These are phyloP conservation scores for Nibea albiflora DNA, from an alignment of 2,113 vertebrate genomes.

Conservation along the genomic window DNA sequence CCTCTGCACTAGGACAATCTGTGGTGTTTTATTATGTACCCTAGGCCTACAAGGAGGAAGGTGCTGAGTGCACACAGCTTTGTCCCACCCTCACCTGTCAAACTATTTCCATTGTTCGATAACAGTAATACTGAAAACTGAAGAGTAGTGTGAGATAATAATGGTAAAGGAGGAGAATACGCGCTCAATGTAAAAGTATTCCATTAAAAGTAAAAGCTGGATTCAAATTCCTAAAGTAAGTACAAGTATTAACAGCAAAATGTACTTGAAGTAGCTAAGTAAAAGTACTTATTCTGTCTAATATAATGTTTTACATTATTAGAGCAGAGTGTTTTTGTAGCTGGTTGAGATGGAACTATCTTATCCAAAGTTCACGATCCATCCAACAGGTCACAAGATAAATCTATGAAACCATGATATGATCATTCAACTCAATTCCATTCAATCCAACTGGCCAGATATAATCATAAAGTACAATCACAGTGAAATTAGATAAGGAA, in stretches of 20 bases:
- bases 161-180: background rate
- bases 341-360: background rate
- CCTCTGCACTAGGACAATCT: background rate
- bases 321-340: background rate
- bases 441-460: too few relatives aligned
- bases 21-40: background rate
- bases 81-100: background rate
- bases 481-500: too few relatives aligned
- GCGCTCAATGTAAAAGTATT: background rate
- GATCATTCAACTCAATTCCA: too few relatives aligned
- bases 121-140: background rate
- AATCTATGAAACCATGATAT: too few relatives aligned
- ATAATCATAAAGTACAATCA: too few relatives aligned
- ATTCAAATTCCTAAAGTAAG: background rate
- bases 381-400: too few relatives aligned
- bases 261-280: background rate
- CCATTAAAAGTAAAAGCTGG: background rate
- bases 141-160: slow-evolving; percentile 1
- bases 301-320: background rate
- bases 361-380: background rate
- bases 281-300: background rate
- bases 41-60: background rate
- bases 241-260: background rate
- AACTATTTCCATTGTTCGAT: background rate
- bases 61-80: background rate